A percentile compares a stretch with the other conserved stretches of the same genome.
Evolutionary conservation across 2,888 invertebrate species (phyloP).

Genomic region (Schizotus pectinicornis): DNA sequence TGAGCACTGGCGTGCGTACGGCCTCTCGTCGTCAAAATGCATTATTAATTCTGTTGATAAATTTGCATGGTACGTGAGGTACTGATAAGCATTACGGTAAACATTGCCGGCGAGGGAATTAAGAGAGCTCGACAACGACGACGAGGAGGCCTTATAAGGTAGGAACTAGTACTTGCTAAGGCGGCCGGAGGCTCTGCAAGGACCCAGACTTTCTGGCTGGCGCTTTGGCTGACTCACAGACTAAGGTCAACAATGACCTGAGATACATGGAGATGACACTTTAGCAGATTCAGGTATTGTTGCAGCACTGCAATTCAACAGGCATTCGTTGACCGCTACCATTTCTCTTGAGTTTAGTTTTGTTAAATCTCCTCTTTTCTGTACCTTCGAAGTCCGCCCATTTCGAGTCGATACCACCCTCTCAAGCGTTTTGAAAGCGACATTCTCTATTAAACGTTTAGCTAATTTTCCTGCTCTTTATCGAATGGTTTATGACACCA

Average conservation of each 20-base stretch:
- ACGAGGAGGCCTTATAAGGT: conserved; percentile 26
- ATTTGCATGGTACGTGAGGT: conserved; percentile 29
- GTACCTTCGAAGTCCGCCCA: too few species aligned
- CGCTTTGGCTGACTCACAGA: conserved; percentile 28
- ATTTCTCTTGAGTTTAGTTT: too few species aligned
- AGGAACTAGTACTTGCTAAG: conserved; percentile 29
- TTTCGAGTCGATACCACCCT: too few species aligned
- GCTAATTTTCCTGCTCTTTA: too few species aligned
- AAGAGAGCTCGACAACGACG: conserved; percentile 25
- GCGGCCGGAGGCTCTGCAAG: conserved; percentile 28
- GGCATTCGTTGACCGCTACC: too few species aligned
- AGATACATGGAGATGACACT: neutral
- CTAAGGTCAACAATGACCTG: conserved; percentile 16
- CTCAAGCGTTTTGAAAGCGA: too few species aligned
- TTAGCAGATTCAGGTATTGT: too few species aligned
- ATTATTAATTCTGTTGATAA: conserved; percentile 30
- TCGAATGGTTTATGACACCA: too few species aligned
- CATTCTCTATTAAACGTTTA: too few species aligned
- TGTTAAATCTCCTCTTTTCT: too few species aligned
- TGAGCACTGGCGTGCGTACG: conserved; percentile 6
- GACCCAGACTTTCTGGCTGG: conserved; percentile 38
- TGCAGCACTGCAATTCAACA: too few species aligned
- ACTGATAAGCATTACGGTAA: conserved; percentile 30
- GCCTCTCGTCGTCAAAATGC: conserved; percentile 6
- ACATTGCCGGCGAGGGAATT: conserved; percentile 21